Percentiles rank a stretch among this genome's conserved stretches.
These are phyloP conservation scores for Lasioglossum oenotherae DNA, from an alignment of 2,888 invertebrate genomes.

Conservation along the genomic window DNA sequence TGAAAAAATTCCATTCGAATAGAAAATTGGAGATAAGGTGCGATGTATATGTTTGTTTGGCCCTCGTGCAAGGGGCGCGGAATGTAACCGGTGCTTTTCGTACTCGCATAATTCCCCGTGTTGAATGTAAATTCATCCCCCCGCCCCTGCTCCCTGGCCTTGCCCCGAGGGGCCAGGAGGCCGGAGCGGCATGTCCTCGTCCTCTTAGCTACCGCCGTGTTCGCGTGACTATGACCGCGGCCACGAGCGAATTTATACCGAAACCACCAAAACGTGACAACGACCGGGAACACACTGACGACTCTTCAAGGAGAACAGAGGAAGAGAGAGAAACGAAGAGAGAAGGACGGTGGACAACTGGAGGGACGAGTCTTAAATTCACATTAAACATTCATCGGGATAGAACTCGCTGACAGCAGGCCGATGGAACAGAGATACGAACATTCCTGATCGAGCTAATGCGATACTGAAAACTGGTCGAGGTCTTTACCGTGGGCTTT, in stretches of 20 bases:
- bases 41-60: background rate
- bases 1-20: background rate
- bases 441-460: slow-evolving; percentile 70
- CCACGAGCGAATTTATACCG: slow-evolving; percentile 69
- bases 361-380: slow-evolving; percentile 67
- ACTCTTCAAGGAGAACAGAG: slow-evolving; percentile 35
- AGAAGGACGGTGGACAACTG: background rate
- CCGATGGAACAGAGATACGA: slow-evolving; percentile 69
- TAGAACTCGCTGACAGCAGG: slow-evolving; percentile 65
- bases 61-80: slow-evolving; percentile 3
- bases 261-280: slow-evolving; percentile 71
- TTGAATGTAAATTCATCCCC: slow-evolving; percentile 67
- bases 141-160: background rate
- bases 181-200: slow-evolving; percentile 37
- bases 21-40: background rate
- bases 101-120: slow-evolving; percentile 65
- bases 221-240: slow-evolving; percentile 70
- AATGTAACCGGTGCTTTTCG: slow-evolving; percentile 57
- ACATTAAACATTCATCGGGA: slow-evolving; percentile 72
- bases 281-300: slow-evolving; percentile 59
- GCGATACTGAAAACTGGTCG: slow-evolving; percentile 73
- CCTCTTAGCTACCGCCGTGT: slow-evolving; percentile 44
- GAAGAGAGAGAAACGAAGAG: slow-evolving; percentile 8
- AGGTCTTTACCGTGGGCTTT: slow-evolving; percentile 53
- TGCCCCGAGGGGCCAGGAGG: slow-evolving; percentile 23